Evolutionary conservation across 2,797 vertebrate genomes (phyloP).

Genomic region (Sylvilagus floridanus): DNA sequence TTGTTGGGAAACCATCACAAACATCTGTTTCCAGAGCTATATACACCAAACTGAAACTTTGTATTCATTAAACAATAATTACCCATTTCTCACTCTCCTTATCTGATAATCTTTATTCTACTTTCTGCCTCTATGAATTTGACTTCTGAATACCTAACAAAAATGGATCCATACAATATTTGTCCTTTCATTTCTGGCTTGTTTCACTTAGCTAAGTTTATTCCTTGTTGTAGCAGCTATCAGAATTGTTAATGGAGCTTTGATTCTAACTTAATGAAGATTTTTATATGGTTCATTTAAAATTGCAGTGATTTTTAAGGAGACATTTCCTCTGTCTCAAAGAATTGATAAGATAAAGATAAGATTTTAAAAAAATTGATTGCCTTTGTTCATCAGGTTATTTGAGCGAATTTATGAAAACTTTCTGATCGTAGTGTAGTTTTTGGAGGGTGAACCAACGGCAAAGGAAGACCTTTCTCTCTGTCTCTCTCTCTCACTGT

Average conservation of each 20-base stretch:
- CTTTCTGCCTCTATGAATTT: background rate
- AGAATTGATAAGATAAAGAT: background rate
- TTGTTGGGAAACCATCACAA: background rate
- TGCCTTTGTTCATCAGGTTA: background rate
- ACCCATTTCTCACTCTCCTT: background rate
- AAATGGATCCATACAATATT: background rate
- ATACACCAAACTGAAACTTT: background rate
- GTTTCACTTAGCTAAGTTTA: background rate
- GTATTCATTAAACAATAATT: background rate
- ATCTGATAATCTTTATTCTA: background rate
- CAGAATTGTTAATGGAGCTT: background rate
- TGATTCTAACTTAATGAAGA: background rate
- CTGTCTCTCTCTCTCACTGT: no score
- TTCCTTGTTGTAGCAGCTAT: background rate
- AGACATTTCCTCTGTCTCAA: background rate
- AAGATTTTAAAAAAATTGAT: background rate
- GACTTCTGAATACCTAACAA: background rate
- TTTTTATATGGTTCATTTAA: background rate
- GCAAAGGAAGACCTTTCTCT: no score
- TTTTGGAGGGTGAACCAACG: no score
- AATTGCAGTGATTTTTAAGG: background rate
- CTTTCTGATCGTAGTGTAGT: background rate
- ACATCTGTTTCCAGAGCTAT: background rate
- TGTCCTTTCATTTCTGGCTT: background rate
- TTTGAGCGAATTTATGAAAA: background rate